Conservation (phyloP, 37 sponge, comb jelly and placozoan genomes). For the Ephydatia muelleri region DNA sequence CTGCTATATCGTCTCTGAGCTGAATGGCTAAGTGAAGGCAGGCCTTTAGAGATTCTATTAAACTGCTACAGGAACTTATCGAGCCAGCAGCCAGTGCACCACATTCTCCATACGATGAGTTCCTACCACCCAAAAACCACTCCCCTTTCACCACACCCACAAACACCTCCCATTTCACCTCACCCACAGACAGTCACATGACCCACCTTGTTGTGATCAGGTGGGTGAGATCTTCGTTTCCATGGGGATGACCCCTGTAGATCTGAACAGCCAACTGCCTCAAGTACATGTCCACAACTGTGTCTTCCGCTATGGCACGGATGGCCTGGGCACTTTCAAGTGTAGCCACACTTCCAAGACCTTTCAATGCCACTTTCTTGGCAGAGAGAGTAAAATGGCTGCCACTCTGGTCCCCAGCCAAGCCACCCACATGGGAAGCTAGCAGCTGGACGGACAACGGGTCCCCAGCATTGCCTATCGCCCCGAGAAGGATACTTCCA, state of each 20-base stretch:
- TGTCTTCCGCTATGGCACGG: conserved; percentile 9
- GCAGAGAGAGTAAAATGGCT: background rate
- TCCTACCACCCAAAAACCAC: background rate
- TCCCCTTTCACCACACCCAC: background rate
- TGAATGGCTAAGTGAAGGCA: no score
- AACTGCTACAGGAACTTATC: no score
- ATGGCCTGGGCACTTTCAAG: conserved; percentile 55
- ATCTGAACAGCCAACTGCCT: conserved; percentile 33
- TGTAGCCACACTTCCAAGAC: background rate
- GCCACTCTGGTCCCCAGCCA: background rate
- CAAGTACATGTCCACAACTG: conserved; percentile 15
- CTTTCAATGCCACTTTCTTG: background rate
- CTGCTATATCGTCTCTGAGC: no score
- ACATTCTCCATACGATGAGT: no score
- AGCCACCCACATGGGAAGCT: background rate
- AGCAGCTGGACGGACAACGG: background rate
- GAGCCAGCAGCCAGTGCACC: no score
- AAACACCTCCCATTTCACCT: background rate
- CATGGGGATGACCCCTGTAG: conserved; percentile 45
- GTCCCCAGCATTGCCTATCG: background rate
- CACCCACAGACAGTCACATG: background rate
- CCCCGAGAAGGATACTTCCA: background rate
- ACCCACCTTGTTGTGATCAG: conserved; percentile 4
- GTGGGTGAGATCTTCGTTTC: conserved; percentile 43
- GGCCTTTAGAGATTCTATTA: no score